Percentiles rank a stretch among this genome's conserved stretches.
Conservation (phyloP, 1,140 invertebrate genomes). For the Rhizoglyphus robini region DNA sequence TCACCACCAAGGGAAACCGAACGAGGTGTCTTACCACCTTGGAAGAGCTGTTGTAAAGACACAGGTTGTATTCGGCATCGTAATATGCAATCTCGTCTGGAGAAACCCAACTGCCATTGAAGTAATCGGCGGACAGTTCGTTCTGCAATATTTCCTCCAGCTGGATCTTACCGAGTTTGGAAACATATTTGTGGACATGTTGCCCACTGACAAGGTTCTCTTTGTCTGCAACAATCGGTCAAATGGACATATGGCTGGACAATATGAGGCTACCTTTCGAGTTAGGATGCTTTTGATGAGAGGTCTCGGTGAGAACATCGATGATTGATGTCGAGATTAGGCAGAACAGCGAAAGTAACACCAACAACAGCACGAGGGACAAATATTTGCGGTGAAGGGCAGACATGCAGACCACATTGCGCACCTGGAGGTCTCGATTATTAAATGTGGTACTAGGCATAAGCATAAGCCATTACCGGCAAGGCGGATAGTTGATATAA, state of each 20-base stretch:
- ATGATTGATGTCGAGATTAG: background rate
- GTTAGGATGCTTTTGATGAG: background rate
- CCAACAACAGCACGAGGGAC: background rate
- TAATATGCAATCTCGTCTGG: background rate
- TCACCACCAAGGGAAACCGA: background rate
- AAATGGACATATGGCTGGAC: no score
- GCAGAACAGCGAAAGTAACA: background rate
- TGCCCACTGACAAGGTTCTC: background rate
- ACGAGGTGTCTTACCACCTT: background rate
- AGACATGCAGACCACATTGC: background rate
- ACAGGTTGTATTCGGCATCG: constrained; percentile 13
- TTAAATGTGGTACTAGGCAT: no score
- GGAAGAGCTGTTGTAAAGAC: background rate
- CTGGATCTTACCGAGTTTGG: background rate
- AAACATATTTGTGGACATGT: background rate
- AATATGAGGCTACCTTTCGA: no score
- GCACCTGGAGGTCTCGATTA: no score
- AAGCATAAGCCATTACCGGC: background rate
- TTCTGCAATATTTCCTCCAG: background rate
- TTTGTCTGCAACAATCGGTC: background rate
- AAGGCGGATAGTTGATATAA: no score
- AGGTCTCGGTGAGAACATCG: background rate
- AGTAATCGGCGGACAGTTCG: background rate
- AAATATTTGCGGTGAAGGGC: background rate
- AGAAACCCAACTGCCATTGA: constrained; percentile 14